These are phyloP conservation scores for Shargacucullia verbasci DNA, from an alignment of 2,888 invertebrate species.

Conservation along the genomic window DNA sequence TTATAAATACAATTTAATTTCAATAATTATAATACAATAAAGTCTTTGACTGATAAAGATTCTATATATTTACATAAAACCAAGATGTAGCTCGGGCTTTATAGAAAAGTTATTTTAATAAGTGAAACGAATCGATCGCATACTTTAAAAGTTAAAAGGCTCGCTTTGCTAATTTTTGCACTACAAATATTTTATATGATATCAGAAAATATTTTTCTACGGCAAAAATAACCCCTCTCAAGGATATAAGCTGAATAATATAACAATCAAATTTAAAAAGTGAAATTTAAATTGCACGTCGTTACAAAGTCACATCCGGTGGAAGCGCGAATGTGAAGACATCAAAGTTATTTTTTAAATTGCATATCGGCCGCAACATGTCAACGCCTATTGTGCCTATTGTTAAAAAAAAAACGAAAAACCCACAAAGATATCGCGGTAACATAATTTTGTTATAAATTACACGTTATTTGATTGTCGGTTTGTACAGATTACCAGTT, in stretches of 20 bases:
- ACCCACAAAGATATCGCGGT: conserved; percentile 82
- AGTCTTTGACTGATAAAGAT: conserved; percentile 84
- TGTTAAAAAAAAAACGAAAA: conserved; percentile 65
- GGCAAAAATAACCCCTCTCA: conserved; percentile 39
- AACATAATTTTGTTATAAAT: conserved; percentile 85
- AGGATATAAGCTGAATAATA: conserved; percentile 49
- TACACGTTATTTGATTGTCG: conserved; percentile 82
- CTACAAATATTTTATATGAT: conserved; percentile 8
- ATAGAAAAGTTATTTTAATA: conserved; percentile 38
- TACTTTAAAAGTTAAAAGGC: no score
- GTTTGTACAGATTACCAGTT: conserved; percentile 86
- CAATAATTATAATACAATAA: conserved; percentile 83
- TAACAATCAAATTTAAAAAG: conserved; percentile 63
- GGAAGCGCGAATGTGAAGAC: conserved; percentile 70
- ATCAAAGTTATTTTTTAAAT: conserved; percentile 75
- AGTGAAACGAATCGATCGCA: background rate
- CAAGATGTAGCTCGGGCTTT: conserved; percentile 54
- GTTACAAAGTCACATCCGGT: conserved; percentile 80
- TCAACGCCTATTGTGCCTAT: conserved; percentile 85
- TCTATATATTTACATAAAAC: conserved; percentile 38
- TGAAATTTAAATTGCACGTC: conserved; percentile 76
- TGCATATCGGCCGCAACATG: conserved; percentile 80
- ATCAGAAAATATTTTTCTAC: conserved; percentile 20
- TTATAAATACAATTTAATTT: conserved; percentile 87
- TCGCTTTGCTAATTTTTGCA: background rate